These are phyloP conservation scores for Spinus olivaceus DNA, from an alignment of 2,797 vertebrate genomes.

Conservation along the genomic window DNA sequence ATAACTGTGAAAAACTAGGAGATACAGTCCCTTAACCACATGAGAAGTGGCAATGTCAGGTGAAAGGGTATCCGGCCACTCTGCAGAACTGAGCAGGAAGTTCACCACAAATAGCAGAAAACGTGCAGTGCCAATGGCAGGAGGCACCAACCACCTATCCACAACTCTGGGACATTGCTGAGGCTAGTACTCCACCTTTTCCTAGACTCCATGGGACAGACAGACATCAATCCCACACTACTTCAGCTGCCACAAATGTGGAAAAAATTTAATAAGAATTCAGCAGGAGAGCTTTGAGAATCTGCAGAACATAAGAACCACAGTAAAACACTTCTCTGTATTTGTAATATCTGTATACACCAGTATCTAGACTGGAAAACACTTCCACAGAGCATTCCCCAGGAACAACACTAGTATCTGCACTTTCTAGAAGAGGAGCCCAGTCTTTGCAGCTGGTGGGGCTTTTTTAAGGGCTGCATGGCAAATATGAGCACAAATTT, in stretches of 20 bases:
- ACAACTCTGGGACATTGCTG: background rate
- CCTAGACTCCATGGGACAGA: background rate
- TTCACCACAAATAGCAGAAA: background rate
- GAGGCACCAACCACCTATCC: background rate
- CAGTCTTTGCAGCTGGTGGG: background rate
- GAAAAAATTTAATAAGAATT: background rate
- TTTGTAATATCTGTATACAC: background rate
- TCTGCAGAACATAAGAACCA: background rate
- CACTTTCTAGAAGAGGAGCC: background rate
- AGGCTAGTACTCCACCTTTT: background rate
- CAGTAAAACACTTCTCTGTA: background rate
- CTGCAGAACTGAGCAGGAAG: background rate
- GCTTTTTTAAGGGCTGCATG: background rate
- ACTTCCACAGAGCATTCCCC: background rate
- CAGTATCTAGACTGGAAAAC: background rate
- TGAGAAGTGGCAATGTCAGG: background rate
- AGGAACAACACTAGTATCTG: background rate
- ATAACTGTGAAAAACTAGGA: background rate
- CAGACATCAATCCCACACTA: background rate
- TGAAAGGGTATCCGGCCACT: background rate
- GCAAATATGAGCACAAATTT: background rate
- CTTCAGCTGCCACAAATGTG: background rate
- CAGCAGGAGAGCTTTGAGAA: background rate
- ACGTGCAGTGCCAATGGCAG: accelerated
- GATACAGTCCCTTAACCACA: background rate